phyloP scores from a whole-genome alignment of 2,113 vertebrate species.

The Corydoras sp. region DNA sequence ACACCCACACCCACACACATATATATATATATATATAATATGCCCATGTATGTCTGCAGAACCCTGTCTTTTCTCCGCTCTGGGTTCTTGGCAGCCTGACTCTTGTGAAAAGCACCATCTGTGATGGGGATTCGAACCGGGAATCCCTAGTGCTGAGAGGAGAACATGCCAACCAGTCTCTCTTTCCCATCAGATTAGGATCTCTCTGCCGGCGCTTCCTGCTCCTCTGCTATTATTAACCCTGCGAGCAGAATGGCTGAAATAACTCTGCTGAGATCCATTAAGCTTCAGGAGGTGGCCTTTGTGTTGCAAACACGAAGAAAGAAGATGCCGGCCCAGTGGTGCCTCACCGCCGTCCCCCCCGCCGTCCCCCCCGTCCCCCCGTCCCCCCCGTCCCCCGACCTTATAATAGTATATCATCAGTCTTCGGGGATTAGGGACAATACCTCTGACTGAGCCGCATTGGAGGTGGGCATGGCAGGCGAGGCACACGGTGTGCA shows the following conservation, averaged over 20 bases:
- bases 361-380: neutral
- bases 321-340: constrained; percentile 54
- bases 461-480: constrained; percentile 19
- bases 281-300: constrained; percentile 56
- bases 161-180: too few relatives aligned
- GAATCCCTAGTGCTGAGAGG: too few relatives aligned
- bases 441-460: constrained; percentile 45
- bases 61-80: too few relatives aligned
- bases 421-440: constrained; percentile 44
- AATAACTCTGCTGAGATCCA: constrained; percentile 64
- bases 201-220: constrained; percentile 47
- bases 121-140: too few relatives aligned
- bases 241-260: constrained; percentile 58
- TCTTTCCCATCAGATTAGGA: constrained; percentile 22
- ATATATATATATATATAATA: too few relatives aligned
- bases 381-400: constrained; percentile 2
- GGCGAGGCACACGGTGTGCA: constrained; percentile 15
- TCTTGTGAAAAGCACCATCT: too few relatives aligned
- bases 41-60: too few relatives aligned
- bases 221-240: constrained; percentile 62
- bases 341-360: neutral
- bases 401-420: constrained; percentile 47
- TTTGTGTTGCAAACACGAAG: constrained; percentile 60
- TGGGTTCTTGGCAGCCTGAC: too few relatives aligned
- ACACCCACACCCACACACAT: too few relatives aligned